Evolutionary conservation across 2,888 invertebrate genomes (phyloP), one percentile per base, ranked within the genome.

Genomic region (Erebia aethiops): DNA sequence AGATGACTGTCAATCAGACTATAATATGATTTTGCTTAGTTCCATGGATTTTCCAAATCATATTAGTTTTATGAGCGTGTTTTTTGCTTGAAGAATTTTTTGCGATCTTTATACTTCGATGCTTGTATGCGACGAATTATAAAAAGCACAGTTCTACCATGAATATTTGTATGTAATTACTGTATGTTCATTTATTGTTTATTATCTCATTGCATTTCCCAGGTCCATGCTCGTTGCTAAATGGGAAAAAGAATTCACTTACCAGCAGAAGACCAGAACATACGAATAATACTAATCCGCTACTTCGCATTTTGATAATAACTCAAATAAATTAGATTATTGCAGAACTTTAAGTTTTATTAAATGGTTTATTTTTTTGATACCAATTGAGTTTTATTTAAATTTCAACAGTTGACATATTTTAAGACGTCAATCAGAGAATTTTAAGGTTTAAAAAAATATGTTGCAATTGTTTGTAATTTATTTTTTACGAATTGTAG

Each of bases 231-330:
- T 35, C 2, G 35, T 7, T 35, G 35, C 35, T 35, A 66, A 67
- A 49, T 56, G 52, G 56, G 9, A 35, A 41, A 66, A 41, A 66
- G 0, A 41, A 16, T 49, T 8, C 41, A 80, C 90, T 84, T 79
- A 92, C 92, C 72, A 92, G 86, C 70, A 91, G 80, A 69, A 92
- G 78, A 13, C 92, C 91, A 60, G 90, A 87, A 78, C 92, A 92
- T 21, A 85, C 82, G 72, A 91, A 90, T 70, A 92, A 82, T 73
- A 91, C 80, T 72, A 91, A 77, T 67, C 85, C 87, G 77, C 88
- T 89, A 75, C 81, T 88, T 81, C 81, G 87, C 92, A 91, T 92
- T 69, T 67, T 80, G 71, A 72, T 49, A 8, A 57, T 43, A 18
- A 2, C 54, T 57, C 8, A 43, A 57, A 66, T 57, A 46, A n/a